Evolutionary conservation across 2,888 invertebrate genomes (phyloP).

Genomic region (Nephrotoma appendiculata): DNA sequence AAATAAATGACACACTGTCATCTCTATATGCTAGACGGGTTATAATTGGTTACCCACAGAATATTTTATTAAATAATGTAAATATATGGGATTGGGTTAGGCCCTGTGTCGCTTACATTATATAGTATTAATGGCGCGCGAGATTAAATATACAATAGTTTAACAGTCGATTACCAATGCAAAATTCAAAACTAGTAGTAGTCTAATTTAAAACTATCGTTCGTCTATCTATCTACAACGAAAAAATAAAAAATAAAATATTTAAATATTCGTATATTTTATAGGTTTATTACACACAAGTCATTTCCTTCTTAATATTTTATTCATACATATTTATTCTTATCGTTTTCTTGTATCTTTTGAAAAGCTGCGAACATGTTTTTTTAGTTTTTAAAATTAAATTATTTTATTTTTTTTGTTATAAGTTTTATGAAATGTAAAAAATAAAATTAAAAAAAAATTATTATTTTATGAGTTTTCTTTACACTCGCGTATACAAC

Average conservation of each 20-base stretch:
- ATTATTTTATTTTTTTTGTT: background rate
- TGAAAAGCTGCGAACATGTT: constrained; percentile 3
- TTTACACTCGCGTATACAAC: background rate
- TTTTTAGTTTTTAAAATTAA: background rate
- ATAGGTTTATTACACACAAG: background rate
- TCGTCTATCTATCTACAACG: background rate
- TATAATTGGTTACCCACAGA: background rate
- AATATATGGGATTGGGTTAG: background rate
- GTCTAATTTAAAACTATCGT: background rate
- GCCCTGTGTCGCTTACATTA: background rate
- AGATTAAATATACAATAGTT: background rate
- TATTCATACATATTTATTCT: background rate
- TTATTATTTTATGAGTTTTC: background rate
- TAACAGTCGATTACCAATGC: background rate
- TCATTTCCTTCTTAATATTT: constrained; percentile 4
- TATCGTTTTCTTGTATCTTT: background rate
- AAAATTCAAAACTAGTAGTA: background rate
- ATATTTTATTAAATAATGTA: background rate
- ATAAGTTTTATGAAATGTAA: background rate
- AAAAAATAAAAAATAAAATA: background rate
- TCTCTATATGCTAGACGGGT: background rate
- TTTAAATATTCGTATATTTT: background rate
- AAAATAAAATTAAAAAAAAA: background rate
- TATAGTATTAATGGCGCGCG: background rate
- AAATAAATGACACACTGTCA: background rate